phyloP scores from a whole-genome alignment of 1,140 invertebrate species.

The Sinella curviseta region DNA sequence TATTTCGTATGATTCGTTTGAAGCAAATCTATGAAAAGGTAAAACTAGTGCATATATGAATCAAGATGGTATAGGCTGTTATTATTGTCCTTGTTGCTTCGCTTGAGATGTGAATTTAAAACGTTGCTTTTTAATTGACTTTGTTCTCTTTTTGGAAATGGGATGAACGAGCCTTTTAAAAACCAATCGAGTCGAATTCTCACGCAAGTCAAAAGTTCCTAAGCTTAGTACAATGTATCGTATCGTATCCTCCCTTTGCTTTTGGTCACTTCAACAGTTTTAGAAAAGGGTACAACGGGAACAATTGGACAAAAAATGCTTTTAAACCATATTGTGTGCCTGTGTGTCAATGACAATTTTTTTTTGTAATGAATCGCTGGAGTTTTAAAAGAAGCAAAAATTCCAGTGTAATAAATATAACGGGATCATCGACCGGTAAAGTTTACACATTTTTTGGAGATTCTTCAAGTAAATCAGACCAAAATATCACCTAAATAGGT shows the following conservation, averaged over 20 bases:
- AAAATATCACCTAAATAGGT: constrained; percentile 20
- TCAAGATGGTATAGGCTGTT: not conserved
- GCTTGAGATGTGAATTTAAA: not conserved
- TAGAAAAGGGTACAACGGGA: not conserved
- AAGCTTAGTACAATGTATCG: not conserved
- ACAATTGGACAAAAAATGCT: not conserved
- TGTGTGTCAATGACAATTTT: not conserved
- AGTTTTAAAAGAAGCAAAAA: not conserved
- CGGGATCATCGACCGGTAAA: constrained; percentile 19
- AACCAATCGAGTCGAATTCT: constrained; percentile 19
- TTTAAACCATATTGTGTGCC: too few species aligned
- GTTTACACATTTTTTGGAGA: not conserved
- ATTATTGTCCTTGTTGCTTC: not conserved
- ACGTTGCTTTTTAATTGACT: constrained; percentile 1
- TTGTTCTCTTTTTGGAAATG: not conserved
- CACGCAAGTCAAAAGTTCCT: not conserved
- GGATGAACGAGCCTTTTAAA: not conserved
- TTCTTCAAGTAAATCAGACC: not conserved
- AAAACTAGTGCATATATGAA: too few species aligned
- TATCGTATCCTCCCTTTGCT: not conserved
- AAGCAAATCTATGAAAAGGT: too few species aligned
- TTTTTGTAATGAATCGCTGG: not conserved
- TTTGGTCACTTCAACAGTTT: not conserved
- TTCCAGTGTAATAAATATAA: not conserved
- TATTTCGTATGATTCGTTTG: too few species aligned